Evolutionary conservation across 2,797 vertebrate genomes (phyloP), one percentile per base, ranked within the genome.

Genomic region (Darevskia mixta): DNA sequence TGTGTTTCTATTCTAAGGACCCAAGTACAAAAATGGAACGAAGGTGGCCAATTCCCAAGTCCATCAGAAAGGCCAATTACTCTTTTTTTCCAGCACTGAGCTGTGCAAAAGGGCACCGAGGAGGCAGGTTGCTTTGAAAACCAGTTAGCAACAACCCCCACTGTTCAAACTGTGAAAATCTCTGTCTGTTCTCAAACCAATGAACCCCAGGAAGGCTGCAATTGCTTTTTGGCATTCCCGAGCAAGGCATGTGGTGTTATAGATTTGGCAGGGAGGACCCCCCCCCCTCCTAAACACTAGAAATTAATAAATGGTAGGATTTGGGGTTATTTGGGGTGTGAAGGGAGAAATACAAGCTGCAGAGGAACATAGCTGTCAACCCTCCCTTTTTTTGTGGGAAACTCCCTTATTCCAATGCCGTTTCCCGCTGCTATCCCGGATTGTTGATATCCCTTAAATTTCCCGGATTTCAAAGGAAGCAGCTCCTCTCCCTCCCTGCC

Each of bases 1-100:
- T 85, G 5, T 29, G 8, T 82, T 90, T 93, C 1, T 0, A 41
- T 88, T 82, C 49, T 86, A 91, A 89, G 88, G 91, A 87, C 73
- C 71, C 82, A 94, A 95, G 93, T 86, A 93, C 4, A 95, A 91
- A 87, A 93, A 89, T n/a, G 17, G 82, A 86, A 76, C 89, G 86
- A 87, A 92, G 79, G 91, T 82, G 75, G 64, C 67, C 89, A 90
- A 89, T 85, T 80, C 61, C 72, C 93, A 2, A 0, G 79, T 92
- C 87, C n/a, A 2, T 66, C 79, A 20, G 83, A 93, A 91, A 89
- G 84, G 91, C 67, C 87, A 93, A 3, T n/a, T 71, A 64, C 75
- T 0, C 0, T 77, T 58, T 38, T 90, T 45, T 67, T 9, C 69
- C 69, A 66, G 75, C 0, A 4, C 1, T 9, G 80, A 87, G 87